Evolutionary conservation across 1,140 invertebrate species (phyloP).

Genomic region (Brachionus sp.): DNA sequence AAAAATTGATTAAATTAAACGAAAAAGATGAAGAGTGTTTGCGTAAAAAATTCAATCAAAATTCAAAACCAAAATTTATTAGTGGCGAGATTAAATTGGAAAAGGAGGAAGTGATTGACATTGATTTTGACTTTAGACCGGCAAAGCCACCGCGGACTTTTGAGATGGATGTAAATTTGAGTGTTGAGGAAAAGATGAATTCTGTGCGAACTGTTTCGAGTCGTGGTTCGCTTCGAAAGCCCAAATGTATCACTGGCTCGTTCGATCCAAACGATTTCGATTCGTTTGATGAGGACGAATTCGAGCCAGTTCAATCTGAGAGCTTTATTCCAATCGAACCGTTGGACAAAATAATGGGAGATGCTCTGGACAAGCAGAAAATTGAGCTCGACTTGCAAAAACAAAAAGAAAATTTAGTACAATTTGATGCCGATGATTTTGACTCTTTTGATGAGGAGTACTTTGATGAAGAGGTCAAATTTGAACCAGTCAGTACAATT

Average conservation of each 20-base stretch:
- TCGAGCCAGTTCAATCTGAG: background rate
- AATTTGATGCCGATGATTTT: slow-evolving; percentile 44
- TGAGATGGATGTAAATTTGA: background rate
- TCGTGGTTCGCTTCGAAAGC: background rate
- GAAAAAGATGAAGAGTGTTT: slow-evolving; percentile 24
- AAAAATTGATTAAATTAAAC: background rate
- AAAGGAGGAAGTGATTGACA: background rate
- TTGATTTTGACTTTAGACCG: background rate
- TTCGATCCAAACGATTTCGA: slow-evolving; percentile 41
- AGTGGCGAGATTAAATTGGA: background rate
- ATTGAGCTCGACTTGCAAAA: background rate
- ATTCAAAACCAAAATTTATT: background rate
- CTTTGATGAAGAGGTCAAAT: background rate
- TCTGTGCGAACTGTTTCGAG: background rate
- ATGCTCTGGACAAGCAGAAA: background rate
- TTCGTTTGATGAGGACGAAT: slow-evolving; percentile 37
- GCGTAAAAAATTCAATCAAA: background rate
- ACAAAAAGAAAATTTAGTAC: slow-evolving; percentile 7
- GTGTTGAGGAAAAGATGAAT: background rate
- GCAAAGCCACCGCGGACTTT: background rate
- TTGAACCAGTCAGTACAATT: background rate
- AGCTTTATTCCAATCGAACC: background rate
- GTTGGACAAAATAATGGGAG: background rate
- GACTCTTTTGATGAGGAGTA: slow-evolving; percentile 35
- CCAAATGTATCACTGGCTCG: background rate